These are phyloP conservation scores for Digitonthophagus gazella DNA, from an alignment of 2,888 invertebrate genomes.

Conservation along the genomic window DNA sequence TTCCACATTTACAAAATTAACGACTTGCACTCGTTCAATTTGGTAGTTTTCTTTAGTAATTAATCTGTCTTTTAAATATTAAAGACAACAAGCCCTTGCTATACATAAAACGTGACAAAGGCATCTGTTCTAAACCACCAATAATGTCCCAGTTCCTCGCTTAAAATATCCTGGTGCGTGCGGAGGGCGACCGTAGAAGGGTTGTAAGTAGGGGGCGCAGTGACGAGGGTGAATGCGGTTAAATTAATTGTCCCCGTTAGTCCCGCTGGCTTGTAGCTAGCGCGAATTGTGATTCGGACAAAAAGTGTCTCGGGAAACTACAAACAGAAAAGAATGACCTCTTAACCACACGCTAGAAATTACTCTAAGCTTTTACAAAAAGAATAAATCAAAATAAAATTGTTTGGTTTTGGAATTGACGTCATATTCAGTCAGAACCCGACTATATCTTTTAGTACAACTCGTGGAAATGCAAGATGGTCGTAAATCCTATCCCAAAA, in stretches of 20 bases:
- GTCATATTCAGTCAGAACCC: no score
- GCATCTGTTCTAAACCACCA: slow-evolving; percentile 14
- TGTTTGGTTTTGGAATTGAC: no score
- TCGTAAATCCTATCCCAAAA: slow-evolving; percentile 9
- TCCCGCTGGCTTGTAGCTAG: slow-evolving; percentile 13
- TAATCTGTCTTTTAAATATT: background rate
- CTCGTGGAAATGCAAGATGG: background rate
- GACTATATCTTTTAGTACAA: background rate
- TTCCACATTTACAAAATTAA: slow-evolving; percentile 19
- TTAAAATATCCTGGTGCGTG: slow-evolving; percentile 6
- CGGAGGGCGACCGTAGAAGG: slow-evolving; percentile 8
- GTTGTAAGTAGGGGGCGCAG: slow-evolving; percentile 8
- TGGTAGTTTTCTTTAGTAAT: no score
- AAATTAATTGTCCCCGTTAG: slow-evolving; percentile 25
- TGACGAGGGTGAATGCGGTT: slow-evolving; percentile 25
- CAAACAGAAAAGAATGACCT: background rate
- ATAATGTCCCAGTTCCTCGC: slow-evolving; percentile 6
- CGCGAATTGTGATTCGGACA: background rate
- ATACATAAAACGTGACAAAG: slow-evolving; percentile 2
- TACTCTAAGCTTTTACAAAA: background rate
- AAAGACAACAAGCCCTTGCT: background rate
- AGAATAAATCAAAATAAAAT: no score
- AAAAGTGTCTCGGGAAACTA: background rate
- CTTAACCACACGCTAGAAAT: background rate
- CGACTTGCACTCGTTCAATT: background rate